phyloP scores from a whole-genome alignment of 2,113 vertebrate genomes.

The Gracilinanus agilis region DNA sequence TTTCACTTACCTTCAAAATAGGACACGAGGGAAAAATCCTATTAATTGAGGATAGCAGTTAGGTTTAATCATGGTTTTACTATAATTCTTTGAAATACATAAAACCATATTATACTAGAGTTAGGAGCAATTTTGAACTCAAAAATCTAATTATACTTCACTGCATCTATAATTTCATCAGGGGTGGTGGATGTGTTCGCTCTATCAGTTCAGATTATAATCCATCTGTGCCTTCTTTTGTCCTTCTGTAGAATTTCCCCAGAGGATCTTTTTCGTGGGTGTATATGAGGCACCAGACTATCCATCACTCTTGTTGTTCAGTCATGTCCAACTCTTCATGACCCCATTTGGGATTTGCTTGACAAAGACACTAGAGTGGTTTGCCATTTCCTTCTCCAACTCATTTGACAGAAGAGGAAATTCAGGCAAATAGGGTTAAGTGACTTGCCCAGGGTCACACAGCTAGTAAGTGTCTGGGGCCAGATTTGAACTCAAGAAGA shows the following conservation, averaged over 20 bases:
- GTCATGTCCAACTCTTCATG: no score
- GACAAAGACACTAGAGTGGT: no score
- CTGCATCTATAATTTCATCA: background rate
- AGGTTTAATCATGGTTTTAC: background rate
- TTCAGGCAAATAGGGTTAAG: no score
- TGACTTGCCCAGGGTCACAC: no score
- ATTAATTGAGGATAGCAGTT: background rate
- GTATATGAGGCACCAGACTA: background rate
- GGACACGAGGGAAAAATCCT: background rate
- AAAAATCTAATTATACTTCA: background rate
- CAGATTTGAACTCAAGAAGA: no score
- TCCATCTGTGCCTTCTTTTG: background rate
- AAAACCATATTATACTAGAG: fast-evolving
- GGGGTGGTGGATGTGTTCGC: background rate
- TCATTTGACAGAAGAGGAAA: no score
- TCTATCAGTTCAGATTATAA: background rate
- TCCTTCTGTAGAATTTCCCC: background rate
- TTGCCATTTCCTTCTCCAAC: no score
- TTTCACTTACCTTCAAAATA: background rate
- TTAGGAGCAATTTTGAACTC: background rate
- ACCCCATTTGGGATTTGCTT: no score
- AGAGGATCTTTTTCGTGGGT: background rate
- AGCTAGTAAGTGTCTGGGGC: no score
- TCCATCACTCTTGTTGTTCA: background rate
- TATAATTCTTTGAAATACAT: background rate